Percentiles rank a stretch among this genome's conserved stretches.
phyloP scores from a whole-genome alignment of 2,888 invertebrate genomes.

The Netelia melanura region DNA sequence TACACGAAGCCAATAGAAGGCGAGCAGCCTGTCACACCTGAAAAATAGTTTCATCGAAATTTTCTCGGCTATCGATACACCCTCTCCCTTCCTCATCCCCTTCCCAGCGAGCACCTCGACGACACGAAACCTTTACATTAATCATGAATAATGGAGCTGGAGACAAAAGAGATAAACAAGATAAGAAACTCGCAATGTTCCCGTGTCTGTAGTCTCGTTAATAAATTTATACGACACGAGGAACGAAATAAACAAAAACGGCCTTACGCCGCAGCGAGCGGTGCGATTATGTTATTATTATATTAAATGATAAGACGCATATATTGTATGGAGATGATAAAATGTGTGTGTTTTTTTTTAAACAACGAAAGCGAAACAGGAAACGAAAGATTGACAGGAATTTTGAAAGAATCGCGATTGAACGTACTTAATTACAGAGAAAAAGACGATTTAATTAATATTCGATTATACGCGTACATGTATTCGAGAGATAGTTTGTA shows the following conservation, averaged over 20 bases:
- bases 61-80: slow-evolving; percentile 4
- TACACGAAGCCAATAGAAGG: slow-evolving; percentile 87
- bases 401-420: slow-evolving; percentile 36
- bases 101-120: slow-evolving; percentile 49
- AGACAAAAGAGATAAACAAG: neutral
- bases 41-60: slow-evolving; percentile 73
- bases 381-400: slow-evolving; percentile 19
- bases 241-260: slow-evolving; percentile 33
- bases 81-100: neutral
- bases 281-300: slow-evolving; percentile 62
- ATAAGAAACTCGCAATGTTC: slow-evolving; percentile 25
- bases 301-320: slow-evolving; percentile 44
- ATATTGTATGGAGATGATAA: neutral
- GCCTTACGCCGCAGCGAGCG: slow-evolving; percentile 64
- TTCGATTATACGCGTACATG: slow-evolving; percentile 31
- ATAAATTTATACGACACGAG: neutral
- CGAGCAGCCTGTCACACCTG: slow-evolving; percentile 69
- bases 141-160: neutral
- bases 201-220: slow-evolving; percentile 11
- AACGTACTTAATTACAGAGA: slow-evolving; percentile 62
- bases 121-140: slow-evolving; percentile 31
- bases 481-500: slow-evolving; percentile 29
- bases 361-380: neutral
- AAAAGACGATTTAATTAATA: slow-evolving; percentile 35
- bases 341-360: slow-evolving; percentile 4